Evolutionary conservation across 2,113 vertebrate species (phyloP).

Genomic region (Euleptes europaea): DNA sequence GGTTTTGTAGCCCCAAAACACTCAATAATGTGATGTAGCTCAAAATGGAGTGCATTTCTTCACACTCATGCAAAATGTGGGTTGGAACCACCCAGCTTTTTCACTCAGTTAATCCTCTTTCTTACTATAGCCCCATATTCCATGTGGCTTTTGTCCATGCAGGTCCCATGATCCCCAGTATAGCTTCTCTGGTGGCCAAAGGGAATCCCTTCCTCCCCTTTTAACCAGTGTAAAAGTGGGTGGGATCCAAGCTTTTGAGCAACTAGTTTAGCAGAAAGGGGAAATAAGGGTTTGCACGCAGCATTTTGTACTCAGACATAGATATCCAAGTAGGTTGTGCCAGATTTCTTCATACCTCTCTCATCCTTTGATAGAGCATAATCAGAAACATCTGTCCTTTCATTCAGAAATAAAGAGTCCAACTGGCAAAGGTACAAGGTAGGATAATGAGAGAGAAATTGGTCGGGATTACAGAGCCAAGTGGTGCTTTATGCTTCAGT

Average conservation of each 20-base stretch:
- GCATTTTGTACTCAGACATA: not conserved
- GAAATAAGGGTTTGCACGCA: not conserved
- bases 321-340: conserved; percentile 36
- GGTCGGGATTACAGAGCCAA: conserved; percentile 1
- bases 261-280: not conserved
- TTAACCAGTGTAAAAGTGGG: too few species aligned
- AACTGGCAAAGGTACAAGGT: conserved; percentile 36
- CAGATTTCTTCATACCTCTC: conserved; percentile 57
- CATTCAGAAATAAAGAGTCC: conserved; percentile 48
- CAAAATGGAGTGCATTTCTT: too few species aligned
- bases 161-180: too few species aligned
- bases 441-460: conserved; percentile 12
- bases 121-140: too few species aligned
- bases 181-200: not conserved
- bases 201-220: too few species aligned
- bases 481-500: conserved; percentile 23
- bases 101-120: too few species aligned
- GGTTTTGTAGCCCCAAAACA: too few species aligned
- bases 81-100: too few species aligned
- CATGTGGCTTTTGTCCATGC: too few species aligned
- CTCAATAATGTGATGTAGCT: too few species aligned
- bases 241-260: not conserved
- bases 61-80: too few species aligned
- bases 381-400: conserved; percentile 64
- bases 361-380: conserved; percentile 42